Percentiles rank a stretch among this genome's conserved stretches.
Conservation (phyloP, 2,888 invertebrate genomes). For the Euclidia mi region DNA sequence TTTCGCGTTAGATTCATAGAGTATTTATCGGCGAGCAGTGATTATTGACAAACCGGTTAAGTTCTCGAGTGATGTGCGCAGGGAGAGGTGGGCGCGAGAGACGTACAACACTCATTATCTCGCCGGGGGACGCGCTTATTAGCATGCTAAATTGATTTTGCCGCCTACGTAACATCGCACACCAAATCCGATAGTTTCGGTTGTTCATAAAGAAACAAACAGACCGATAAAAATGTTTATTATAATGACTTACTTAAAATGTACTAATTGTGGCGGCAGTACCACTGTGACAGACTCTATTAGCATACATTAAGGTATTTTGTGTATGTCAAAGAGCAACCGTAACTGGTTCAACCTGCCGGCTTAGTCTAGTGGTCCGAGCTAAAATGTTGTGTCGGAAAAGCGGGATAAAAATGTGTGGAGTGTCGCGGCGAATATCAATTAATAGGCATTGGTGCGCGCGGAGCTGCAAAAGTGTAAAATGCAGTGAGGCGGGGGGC, state of each 20-base stretch:
- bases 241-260: slow-evolving; percentile 41
- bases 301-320: slow-evolving; percentile 28
- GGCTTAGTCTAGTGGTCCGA: slow-evolving; percentile 20
- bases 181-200: slow-evolving; percentile 35
- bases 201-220: slow-evolving; percentile 27
- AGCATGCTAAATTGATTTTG: slow-evolving; percentile 78
- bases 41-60: slow-evolving; percentile 60
- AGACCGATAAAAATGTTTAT: slow-evolving; percentile 34
- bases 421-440: slow-evolving; percentile 82
- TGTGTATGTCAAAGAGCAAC: slow-evolving; percentile 31
- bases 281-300: slow-evolving; percentile 33
- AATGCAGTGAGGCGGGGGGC: slow-evolving; percentile 84
- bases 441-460: slow-evolving; percentile 84
- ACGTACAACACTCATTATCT: slow-evolving; percentile 70
- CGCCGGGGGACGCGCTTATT: slow-evolving; percentile 71
- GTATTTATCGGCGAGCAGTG: slow-evolving; percentile 56
- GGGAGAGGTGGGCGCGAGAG: slow-evolving; percentile 56
- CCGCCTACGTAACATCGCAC: slow-evolving; percentile 66
- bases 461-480: slow-evolving; percentile 88
- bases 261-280: slow-evolving; percentile 33
- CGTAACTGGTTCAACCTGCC: slow-evolving; percentile 22
- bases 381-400: slow-evolving; percentile 43
- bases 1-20: slow-evolving; percentile 69
- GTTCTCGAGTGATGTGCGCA: slow-evolving; percentile 44
- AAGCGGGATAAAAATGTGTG: slow-evolving; percentile 62